Evolutionary conservation across 2,797 vertebrate genomes (phyloP).

Genomic region (Euthynnus affinis): DNA sequence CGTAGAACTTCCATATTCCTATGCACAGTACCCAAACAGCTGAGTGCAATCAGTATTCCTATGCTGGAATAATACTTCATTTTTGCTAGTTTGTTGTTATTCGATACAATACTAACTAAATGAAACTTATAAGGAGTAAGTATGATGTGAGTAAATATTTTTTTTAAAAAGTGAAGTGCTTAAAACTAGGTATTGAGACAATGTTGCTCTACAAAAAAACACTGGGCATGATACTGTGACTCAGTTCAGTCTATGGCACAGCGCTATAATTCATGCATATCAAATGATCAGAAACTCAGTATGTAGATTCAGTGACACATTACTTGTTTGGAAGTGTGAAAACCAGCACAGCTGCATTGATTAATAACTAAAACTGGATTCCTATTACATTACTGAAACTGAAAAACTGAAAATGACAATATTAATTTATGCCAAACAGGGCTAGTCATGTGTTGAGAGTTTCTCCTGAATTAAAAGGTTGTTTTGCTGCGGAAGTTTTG

Average conservation of each 20-base stretch:
- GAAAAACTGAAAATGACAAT: not conserved
- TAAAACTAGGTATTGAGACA: no score
- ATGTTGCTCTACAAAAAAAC: no score
- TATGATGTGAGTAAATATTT: no score
- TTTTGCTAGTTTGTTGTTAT: no score
- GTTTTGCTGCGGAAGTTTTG: not conserved
- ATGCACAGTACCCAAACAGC: no score
- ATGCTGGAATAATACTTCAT: no score
- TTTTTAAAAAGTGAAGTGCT: no score
- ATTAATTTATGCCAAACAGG: not conserved
- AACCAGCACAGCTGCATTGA: constrained; percentile 3
- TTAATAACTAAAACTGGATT: not conserved
- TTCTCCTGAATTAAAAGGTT: not conserved
- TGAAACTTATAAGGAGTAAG: no score
- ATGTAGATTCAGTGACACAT: not conserved
- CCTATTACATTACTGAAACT: not conserved
- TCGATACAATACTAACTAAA: no score
- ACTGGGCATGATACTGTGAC: not conserved
- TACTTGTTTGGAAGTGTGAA: constrained; percentile 1
- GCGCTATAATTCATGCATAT: constrained; percentile 20
- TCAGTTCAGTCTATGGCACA: not conserved
- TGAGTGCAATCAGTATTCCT: no score
- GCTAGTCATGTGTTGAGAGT: not conserved
- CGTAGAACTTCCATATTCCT: no score
- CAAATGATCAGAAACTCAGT: constrained; percentile 4